phyloP scores from a whole-genome alignment of 2,113 vertebrate species.

The Prionailurus viverrinus region DNA sequence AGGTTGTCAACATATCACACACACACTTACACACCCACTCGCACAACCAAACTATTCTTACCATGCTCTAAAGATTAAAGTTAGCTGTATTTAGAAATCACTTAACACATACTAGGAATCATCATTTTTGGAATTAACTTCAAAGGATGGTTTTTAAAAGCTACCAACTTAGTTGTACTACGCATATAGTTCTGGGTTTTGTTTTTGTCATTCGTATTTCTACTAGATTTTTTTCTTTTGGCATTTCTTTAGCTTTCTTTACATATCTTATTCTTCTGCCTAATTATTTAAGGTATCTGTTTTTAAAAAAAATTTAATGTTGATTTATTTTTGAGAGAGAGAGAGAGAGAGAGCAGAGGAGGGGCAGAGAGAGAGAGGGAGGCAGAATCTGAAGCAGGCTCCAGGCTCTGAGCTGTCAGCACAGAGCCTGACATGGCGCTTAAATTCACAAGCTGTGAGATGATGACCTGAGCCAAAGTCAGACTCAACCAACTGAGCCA shows the following conservation, averaged over 20 bases:
- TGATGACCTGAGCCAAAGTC: too few species aligned
- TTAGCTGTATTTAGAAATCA: background rate
- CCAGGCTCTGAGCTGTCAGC: too few species aligned
- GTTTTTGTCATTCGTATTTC: background rate
- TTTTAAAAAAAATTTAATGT: too few species aligned
- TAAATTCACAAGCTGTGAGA: too few species aligned
- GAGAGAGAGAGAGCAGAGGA: too few species aligned
- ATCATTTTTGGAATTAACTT: background rate
- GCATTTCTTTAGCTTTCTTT: background rate
- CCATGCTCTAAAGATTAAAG: background rate
- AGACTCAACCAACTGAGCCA: too few species aligned
- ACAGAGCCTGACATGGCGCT: too few species aligned
- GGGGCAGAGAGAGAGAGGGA: too few species aligned
- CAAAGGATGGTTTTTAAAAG: background rate
- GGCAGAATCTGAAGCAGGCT: too few species aligned
- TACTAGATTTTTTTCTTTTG: background rate
- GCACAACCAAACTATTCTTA: background rate
- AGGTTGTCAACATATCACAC: background rate
- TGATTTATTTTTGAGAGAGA: too few species aligned
- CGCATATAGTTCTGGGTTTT: background rate
- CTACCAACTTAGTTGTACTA: background rate
- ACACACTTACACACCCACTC: background rate
- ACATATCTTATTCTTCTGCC: background rate
- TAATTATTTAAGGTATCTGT: background rate
- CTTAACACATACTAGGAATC: background rate